Percentiles rank a stretch among this genome's conserved stretches.
These are phyloP conservation scores for Balaenoptera acutorostrata DNA, from an alignment of 2,113 vertebrate species.

Conservation along the genomic window DNA sequence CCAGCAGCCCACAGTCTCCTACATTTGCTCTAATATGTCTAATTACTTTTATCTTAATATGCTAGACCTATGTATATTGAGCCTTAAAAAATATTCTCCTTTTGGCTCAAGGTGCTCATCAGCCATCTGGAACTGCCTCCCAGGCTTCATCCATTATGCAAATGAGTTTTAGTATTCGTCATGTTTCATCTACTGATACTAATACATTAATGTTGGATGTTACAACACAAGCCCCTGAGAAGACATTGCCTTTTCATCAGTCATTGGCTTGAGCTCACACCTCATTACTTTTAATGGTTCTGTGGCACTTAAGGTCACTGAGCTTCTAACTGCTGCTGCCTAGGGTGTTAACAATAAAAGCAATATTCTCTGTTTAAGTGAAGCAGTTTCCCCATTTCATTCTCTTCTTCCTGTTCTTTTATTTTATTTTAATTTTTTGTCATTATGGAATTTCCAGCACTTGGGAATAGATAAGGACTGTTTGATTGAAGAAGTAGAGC, in stretches of 20 bases:
- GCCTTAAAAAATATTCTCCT: conserved; percentile 4
- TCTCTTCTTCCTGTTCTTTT: neutral
- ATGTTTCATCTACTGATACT: conserved; percentile 77
- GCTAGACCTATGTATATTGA: conserved; percentile 16
- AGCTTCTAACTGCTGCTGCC: conserved; percentile 42
- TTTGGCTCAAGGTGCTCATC: conserved; percentile 78
- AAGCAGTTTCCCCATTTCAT: neutral
- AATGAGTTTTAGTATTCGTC: conserved; percentile 74
- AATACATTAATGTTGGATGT: conserved; percentile 73
- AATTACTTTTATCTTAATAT: neutral
- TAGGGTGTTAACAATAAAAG: conserved; percentile 55
- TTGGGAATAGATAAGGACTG: neutral
- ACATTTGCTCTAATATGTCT: neutral
- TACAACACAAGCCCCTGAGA: conserved; percentile 63
- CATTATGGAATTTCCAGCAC: neutral
- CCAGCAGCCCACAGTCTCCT: conserved; percentile 14
- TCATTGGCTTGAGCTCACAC: conserved; percentile 71
- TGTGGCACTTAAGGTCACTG: conserved; percentile 71
- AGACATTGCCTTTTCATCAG: conserved; percentile 69
- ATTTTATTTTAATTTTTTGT: conserved; percentile 18
- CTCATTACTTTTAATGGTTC: conserved; percentile 73
- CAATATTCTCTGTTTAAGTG: neutral
- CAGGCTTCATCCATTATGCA: conserved; percentile 78
- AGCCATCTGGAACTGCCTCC: conserved; percentile 78
- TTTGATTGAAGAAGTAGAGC: neutral